Conservation (phyloP, 2,797 vertebrate genomes). For the Graptemys geographica region DNA sequence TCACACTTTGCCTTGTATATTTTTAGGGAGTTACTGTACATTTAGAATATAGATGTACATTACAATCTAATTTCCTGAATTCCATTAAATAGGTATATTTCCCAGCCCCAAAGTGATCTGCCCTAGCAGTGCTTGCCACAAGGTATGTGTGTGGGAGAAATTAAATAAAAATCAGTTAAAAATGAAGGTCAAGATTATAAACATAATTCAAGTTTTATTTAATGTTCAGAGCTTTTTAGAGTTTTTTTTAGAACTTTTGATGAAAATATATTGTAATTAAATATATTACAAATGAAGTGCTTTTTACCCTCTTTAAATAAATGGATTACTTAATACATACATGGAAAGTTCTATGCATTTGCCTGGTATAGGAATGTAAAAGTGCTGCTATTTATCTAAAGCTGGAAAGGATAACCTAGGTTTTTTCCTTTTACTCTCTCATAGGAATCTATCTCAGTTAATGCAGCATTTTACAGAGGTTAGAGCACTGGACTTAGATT, state of each 20-base stretch:
- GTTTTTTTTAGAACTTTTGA: slow-evolving; percentile 22
- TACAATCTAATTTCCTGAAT: not conserved
- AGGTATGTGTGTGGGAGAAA: not conserved
- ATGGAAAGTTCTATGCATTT: not conserved
- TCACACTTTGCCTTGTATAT: not conserved
- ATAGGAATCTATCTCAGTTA: not conserved
- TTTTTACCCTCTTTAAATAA: not conserved
- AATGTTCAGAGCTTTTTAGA: slow-evolving; percentile 47
- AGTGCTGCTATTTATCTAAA: fast-evolving
- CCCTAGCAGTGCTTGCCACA: not conserved
- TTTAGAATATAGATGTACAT: not conserved
- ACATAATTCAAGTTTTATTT: slow-evolving; percentile 33
- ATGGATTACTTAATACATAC: not conserved
- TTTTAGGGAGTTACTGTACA: not conserved
- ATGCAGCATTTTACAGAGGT: too few relatives aligned
- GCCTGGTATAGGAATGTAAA: not conserved
- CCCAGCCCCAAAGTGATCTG: not conserved
- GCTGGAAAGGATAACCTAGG: not conserved
- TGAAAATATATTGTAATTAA: slow-evolving; percentile 36
- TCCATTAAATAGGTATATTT: not conserved
- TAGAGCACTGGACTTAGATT: too few relatives aligned
- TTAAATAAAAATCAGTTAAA: not conserved
- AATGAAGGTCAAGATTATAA: not conserved
- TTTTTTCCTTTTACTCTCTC: not conserved
- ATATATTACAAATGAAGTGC: slow-evolving; percentile 13